Evolutionary conservation across 2,113 vertebrate genomes (phyloP).

Genomic region (Ptyas mucosa): DNA sequence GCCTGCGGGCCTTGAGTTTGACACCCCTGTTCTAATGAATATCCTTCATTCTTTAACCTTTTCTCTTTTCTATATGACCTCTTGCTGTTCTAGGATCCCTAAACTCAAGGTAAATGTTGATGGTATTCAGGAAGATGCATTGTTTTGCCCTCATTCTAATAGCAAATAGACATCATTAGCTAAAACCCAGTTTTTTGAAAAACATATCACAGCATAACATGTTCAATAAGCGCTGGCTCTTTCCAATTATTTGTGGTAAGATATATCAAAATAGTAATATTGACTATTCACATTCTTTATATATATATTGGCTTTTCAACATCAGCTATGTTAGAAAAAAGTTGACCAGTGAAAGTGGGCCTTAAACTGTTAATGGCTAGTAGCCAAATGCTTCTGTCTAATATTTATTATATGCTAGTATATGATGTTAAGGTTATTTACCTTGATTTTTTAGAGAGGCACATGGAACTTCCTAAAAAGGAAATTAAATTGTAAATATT

Average conservation of each 20-base stretch:
- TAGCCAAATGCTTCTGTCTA: neutral
- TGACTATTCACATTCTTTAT: neutral
- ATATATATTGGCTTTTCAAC: neutral
- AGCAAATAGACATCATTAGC: neutral
- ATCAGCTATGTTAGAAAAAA: neutral
- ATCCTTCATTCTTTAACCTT: neutral
- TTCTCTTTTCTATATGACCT: neutral
- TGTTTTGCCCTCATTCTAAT: neutral
- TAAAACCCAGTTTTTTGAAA: neutral
- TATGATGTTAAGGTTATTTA: constrained; percentile 54
- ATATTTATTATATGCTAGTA: neutral
- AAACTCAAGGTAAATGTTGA: neutral
- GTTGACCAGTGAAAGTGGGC: neutral
- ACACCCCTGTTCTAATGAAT: neutral
- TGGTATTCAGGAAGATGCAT: neutral
- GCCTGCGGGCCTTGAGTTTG: too few species aligned
- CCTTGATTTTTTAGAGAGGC: constrained; percentile 86
- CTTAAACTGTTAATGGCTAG: neutral
- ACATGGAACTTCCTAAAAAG: constrained; percentile 88
- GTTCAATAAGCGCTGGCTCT: neutral
- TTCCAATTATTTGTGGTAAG: neutral
- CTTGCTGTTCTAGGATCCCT: neutral
- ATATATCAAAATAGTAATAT: neutral
- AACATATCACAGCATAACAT: neutral
- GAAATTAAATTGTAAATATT: constrained; percentile 35